These are phyloP conservation scores for Myxocyprinus asiaticus DNA, from an alignment of 2,113 vertebrate species.

Conservation along the genomic window DNA sequence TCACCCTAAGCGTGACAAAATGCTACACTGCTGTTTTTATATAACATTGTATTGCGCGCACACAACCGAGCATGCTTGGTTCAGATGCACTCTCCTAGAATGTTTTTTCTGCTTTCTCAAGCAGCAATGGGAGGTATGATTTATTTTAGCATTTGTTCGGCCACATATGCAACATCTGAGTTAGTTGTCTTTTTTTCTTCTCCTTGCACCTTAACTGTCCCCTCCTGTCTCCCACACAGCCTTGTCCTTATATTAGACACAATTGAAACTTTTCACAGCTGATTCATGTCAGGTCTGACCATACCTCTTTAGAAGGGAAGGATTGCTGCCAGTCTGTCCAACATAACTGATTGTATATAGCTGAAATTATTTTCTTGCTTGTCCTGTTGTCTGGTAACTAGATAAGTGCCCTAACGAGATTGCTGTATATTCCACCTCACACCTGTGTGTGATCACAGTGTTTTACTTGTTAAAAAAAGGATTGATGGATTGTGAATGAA, in stretches of 20 bases:
- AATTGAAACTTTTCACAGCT: conserved; percentile 7
- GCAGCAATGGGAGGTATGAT: neutral
- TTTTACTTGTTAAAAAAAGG: neutral
- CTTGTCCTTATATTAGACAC: neutral
- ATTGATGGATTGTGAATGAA: conserved; percentile 36
- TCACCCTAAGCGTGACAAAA: too few relatives aligned
- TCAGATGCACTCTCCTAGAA: too few relatives aligned
- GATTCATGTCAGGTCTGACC: conserved; percentile 11
- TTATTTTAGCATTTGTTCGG: neutral
- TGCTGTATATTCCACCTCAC: neutral
- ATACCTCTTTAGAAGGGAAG: conserved; percentile 22
- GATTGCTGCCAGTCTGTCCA: conserved; percentile 10
- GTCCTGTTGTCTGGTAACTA: neutral
- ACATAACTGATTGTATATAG: conserved; percentile 16
- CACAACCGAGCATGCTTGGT: too few relatives aligned
- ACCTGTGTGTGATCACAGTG: conserved; percentile 35
- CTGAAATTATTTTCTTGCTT: conserved; percentile 29
- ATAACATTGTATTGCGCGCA: too few relatives aligned
- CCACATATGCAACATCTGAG: neutral
- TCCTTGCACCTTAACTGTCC: neutral
- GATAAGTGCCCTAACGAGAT: neutral
- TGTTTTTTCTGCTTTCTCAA: neutral
- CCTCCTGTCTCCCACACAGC: neutral
- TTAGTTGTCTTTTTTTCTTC: neutral
- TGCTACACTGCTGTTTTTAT: too few relatives aligned